Evolutionary conservation across 1,140 invertebrate genomes (phyloP).

Genomic region (Lepidotrigona ventralis): DNA sequence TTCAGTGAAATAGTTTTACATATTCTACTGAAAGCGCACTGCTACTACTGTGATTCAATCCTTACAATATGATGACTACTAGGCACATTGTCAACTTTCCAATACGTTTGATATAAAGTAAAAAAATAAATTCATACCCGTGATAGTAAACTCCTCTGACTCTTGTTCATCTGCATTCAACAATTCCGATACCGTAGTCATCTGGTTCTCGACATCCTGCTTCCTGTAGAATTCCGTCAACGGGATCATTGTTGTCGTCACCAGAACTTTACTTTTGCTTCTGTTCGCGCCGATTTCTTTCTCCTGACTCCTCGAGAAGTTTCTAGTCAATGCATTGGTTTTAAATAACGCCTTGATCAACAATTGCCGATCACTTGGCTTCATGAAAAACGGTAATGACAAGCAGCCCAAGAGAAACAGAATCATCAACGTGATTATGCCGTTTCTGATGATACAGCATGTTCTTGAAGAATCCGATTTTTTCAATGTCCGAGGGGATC

Average conservation of each 20-base stretch:
- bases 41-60: no score
- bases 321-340: slow-evolving; percentile 30
- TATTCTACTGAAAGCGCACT: no score
- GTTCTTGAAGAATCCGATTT: slow-evolving; percentile 31
- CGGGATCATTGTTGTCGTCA: neutral
- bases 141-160: slow-evolving; percentile 12
- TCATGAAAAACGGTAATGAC: slow-evolving; percentile 62
- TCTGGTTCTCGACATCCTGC: slow-evolving; percentile 34
- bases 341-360: slow-evolving; percentile 25
- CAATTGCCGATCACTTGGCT: slow-evolving; percentile 64
- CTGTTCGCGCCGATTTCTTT: slow-evolving; percentile 27
- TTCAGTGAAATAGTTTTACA: no score
- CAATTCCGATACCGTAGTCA: slow-evolving; percentile 18
- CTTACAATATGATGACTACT: no score
- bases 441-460: slow-evolving; percentile 55
- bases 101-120: no score
- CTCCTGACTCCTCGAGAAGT: slow-evolving; percentile 47
- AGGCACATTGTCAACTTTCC: no score
- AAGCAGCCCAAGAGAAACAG: slow-evolving; percentile 63
- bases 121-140: slow-evolving; percentile 29
- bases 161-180: slow-evolving; percentile 16
- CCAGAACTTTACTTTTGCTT: slow-evolving; percentile 43
- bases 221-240: slow-evolving; percentile 38
- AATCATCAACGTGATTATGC: slow-evolving; percentile 54
- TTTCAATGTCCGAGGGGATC: slow-evolving; percentile 58